A percentile compares a stretch with the other conserved stretches of the same genome.
Conservation (phyloP, 2,888 invertebrate genomes). For the Idaea straminata region DNA sequence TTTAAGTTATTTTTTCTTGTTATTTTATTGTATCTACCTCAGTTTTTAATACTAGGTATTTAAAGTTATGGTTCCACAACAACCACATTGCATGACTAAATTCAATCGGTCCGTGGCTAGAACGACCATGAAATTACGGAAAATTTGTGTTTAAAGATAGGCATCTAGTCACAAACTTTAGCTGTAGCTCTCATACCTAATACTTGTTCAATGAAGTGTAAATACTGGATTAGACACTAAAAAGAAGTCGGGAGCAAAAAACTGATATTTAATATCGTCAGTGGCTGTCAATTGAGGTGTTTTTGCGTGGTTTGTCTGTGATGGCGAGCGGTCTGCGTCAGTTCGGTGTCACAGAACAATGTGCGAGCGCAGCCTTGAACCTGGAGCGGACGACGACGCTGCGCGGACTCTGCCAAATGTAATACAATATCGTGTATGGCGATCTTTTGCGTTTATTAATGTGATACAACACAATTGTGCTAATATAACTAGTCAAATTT, state of each 20-base stretch:
- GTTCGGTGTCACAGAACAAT: constrained; percentile 46
- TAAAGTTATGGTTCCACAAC: neutral
- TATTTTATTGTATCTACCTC: neutral
- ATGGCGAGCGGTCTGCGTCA: constrained; percentile 22
- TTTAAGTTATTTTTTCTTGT: neutral
- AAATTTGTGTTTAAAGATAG: neutral
- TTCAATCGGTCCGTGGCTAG: neutral
- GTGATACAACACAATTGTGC: constrained; percentile 8
- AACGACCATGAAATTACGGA: neutral
- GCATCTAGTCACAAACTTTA: neutral
- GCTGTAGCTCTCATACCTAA: neutral
- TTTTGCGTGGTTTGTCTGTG: constrained; percentile 15
- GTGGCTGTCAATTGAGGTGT: constrained; percentile 17
- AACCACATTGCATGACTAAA: neutral
- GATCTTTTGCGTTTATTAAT: constrained; percentile 17
- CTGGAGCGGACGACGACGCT: constrained; percentile 44
- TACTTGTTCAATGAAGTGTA: neutral
- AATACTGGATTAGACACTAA: constrained; percentile 4
- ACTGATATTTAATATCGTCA: constrained; percentile 16
- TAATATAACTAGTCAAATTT: neutral
- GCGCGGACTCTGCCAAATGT: constrained; percentile 50
- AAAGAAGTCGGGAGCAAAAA: constrained; percentile 19
- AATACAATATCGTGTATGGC: constrained; percentile 35
- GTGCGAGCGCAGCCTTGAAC: constrained; percentile 53
- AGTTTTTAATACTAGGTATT: neutral